phyloP scores from a whole-genome alignment of 2,113 vertebrate species.

The Pipra filicauda region DNA sequence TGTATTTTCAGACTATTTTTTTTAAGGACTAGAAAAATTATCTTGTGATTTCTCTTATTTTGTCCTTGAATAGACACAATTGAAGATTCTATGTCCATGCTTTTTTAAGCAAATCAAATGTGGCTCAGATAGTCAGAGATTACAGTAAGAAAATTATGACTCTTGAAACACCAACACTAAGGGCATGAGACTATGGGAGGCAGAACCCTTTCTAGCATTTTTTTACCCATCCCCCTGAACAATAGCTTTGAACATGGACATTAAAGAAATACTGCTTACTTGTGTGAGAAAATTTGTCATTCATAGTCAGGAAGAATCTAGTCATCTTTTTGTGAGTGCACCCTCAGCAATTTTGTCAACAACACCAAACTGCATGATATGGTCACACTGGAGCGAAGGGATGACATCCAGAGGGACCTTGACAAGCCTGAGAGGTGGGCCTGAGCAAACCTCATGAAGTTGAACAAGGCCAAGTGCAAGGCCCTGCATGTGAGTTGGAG shows the following conservation, averaged over 20 bases:
- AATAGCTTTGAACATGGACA: background rate
- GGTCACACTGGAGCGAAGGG: background rate
- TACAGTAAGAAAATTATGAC: background rate
- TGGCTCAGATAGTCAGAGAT: background rate
- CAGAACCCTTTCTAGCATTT: background rate
- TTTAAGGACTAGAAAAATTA: background rate
- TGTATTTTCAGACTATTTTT: background rate
- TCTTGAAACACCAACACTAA: background rate
- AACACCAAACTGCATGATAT: background rate
- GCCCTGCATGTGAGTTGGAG: background rate
- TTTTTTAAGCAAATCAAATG: background rate
- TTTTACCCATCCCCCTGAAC: background rate
- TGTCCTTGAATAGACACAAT: background rate
- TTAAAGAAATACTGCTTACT: constrained; percentile 23
- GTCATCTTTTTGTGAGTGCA: background rate
- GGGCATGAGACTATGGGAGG: background rate
- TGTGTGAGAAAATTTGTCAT: constrained; percentile 30
- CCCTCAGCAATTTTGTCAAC: rapidly evolving
- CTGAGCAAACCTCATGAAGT: background rate
- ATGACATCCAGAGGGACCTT: background rate
- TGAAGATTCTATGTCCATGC: background rate
- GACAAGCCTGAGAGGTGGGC: background rate
- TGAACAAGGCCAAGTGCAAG: background rate
- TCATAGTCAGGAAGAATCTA: constrained; percentile 21
- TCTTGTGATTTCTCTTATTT: background rate